phyloP scores from a whole-genome alignment of 2,113 vertebrate genomes.

The Burhinus bistriatus region DNA sequence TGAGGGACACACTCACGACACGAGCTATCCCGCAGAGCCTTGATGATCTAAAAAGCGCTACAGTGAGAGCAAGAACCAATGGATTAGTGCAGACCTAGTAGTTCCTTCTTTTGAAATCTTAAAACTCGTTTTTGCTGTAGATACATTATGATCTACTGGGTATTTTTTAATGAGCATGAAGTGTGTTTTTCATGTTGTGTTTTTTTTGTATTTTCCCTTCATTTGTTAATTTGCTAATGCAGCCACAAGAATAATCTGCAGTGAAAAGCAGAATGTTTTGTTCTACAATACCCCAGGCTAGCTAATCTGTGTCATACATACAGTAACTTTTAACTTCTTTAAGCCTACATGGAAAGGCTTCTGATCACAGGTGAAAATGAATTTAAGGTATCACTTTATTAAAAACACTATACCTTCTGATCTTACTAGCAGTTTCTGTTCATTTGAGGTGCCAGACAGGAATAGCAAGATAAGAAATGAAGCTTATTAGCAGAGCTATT shows the following conservation, averaged over 20 bases:
- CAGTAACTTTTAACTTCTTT: background rate
- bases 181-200: background rate
- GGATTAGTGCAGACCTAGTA: background rate
- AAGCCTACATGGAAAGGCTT: background rate
- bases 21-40: background rate
- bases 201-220: background rate
- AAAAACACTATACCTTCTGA: background rate
- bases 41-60: background rate
- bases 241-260: background rate
- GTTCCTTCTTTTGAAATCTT: background rate
- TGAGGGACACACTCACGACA: background rate
- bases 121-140: background rate
- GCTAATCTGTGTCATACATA: background rate
- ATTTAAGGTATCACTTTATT: background rate
- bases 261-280: background rate
- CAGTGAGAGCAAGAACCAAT: background rate
- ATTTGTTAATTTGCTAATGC: background rate
- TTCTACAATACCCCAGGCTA: background rate
- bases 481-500: background rate
- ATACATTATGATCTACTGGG: background rate
- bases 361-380: background rate
- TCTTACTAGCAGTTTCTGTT: background rate
- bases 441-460: background rate
- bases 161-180: background rate
- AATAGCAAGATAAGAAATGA: background rate